Evolutionary conservation across 1,140 invertebrate genomes (phyloP), one percentile per base, ranked within the genome.

Genomic region (Pseudomyrmex concolor): DNA sequence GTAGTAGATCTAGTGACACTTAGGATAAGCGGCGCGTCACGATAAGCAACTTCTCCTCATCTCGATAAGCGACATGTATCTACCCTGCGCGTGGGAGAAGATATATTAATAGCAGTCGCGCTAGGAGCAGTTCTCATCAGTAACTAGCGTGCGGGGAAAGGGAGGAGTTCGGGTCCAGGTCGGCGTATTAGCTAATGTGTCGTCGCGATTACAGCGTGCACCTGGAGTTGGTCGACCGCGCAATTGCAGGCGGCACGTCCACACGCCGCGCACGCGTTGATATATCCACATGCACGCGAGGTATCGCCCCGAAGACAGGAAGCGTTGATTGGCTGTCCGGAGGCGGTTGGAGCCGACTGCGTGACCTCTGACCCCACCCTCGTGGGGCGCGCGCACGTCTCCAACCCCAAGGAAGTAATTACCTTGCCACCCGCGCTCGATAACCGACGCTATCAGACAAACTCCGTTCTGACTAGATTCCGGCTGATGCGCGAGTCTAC

Each of bases 321-420:
- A 92, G 87, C 91, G 91, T 92, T 92, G 91, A 93, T 93, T 93
- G 92, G 92, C 90, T 91, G 89, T 66, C 88, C 87, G 87, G 88
- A 89, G 89, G 88, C 89, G 89, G 90, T 88, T 88, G 87, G 84
- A 88, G 86, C 88, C 77, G 90, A 89, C 86, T 89, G 89, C 83
- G 84, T 93, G 92, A 93, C 92, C 92, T 93, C 81, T 93, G 91
- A 92, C 91, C 92, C 91, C 89, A 92, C 92, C 92, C 91, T 87
- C 90, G 78, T 88, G 90, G 92, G 91, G 90, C 92, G 92, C 92
- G 91, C 92, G 91, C 92, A 92, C 90, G 89, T 89, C 90, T 91
- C 90, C 91, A 91, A 90, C 90, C 91, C 90, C 87, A 89, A 93
- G 91, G 91, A 92, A 92, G 92, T 93, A 93, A 93, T 93, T 93